A percentile compares a stretch with the other conserved stretches of the same genome.
Conservation (phyloP, 1,140 invertebrate species). For the Macrocentrus cingulum region DNA sequence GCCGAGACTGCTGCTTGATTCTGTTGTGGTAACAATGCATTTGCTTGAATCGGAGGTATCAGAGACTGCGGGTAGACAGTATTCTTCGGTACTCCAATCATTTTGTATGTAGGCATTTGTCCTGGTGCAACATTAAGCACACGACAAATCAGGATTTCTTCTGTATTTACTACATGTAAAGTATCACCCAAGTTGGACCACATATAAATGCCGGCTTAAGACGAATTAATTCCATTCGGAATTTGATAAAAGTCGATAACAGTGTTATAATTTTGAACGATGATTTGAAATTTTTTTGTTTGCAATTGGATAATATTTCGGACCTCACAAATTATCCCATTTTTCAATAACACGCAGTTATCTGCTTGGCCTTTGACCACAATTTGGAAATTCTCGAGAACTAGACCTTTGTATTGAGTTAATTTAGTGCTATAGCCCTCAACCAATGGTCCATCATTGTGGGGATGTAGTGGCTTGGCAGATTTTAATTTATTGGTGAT, state of each 20-base stretch:
- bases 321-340: not conserved
- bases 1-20: too few species aligned
- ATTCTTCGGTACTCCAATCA: too few species aligned
- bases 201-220: not conserved
- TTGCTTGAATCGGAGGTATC: too few species aligned
- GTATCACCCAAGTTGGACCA: not conserved
- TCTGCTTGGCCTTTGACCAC: not conserved
- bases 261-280: too few species aligned
- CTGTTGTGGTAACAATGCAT: too few species aligned
- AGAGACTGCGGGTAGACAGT: too few species aligned
- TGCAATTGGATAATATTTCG: not conserved
- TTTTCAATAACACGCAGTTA: not conserved
- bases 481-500: not conserved
- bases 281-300: not conserved
- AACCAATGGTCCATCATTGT: not conserved
- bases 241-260: too few species aligned
- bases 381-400: not conserved
- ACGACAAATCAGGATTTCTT: not conserved
- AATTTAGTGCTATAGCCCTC: not conserved
- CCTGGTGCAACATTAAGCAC: too few species aligned
- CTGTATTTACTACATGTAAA: not conserved
- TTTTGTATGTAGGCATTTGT: too few species aligned
- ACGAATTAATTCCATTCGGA: not conserved
- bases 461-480: not conserved
- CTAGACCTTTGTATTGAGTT: not conserved